Evolutionary conservation across 2,888 invertebrate genomes (phyloP).

Genomic region (Acronicta alni): DNA sequence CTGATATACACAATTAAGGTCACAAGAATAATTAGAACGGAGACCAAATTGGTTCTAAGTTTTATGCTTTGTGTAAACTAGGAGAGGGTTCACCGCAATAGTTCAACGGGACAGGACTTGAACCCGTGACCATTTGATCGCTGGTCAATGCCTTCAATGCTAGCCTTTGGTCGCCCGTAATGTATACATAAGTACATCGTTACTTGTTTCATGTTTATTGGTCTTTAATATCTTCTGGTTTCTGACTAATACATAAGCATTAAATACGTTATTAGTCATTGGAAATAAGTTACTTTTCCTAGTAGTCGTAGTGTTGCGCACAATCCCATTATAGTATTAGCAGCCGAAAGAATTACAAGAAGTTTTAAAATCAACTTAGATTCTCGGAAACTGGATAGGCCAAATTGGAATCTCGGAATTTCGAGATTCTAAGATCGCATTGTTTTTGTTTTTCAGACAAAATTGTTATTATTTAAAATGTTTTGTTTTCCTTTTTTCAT

Average conservation of each 20-base stretch:
- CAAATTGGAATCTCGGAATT: neutral
- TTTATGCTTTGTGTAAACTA: constrained; percentile 11
- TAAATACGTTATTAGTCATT: too few species aligned
- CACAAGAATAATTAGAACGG: neutral
- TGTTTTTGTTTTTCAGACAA: too few species aligned
- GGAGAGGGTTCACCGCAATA: constrained; percentile 25
- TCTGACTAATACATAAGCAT: too few species aligned
- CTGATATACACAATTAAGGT: neutral
- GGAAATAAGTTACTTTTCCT: too few species aligned
- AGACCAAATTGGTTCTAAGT: neutral
- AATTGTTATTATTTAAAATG: too few species aligned
- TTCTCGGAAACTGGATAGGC: neutral
- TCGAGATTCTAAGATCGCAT: neutral
- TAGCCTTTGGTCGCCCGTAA: constrained; percentile 21
- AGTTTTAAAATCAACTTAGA: neutral
- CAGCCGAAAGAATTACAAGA: neutral
- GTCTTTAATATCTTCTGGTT: too few species aligned
- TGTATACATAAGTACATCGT: constrained; percentile 13
- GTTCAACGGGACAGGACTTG: constrained; percentile 37
- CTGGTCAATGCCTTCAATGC: constrained; percentile 48
- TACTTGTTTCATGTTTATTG: neutral
- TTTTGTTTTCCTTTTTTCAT: neutral
- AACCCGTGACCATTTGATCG: constrained; percentile 48
- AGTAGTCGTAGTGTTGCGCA: too few species aligned
- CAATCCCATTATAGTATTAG: neutral